Evolutionary conservation across 2,797 vertebrate species (phyloP), one percentile per base, ranked within the genome.

Genomic region (Glyptemys insculpta): DNA sequence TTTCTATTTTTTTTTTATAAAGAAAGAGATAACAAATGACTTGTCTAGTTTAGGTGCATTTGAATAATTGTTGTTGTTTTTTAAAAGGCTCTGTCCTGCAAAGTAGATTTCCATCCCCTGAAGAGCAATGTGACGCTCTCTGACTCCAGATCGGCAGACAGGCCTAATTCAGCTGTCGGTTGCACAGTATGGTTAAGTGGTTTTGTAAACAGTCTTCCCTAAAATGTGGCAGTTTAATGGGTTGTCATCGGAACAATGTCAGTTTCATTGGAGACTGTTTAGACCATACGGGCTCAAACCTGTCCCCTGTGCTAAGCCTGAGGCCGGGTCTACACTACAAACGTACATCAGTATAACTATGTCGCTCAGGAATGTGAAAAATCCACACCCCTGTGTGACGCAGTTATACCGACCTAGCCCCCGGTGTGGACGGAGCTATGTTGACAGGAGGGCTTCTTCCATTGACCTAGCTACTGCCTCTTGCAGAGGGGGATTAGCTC

Each of bases 191-290:
- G 91, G 96, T 94, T 97, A 97, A 97, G 92, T 96, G 95, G 96
- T 95, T 96, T 95, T 94, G 94, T 96, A 94, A 98, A 95, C 92
- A 92, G 94, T 94, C 91, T 95, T 97, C 90, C 91, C 86, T 97
- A 94, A 96, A 96, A 96, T 95, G 92, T 96, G 95, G 95, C 95
- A 97, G 95, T 97, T 97, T 97, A 97, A 97, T 97, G 96, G 96
- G 49, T 81, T 79, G 47, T 52, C 78, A 81, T 86, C 79, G 44
- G 65, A 62, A 86, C 16, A 53, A 44, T 21, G 74, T 86, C 21
- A 78, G 95, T 96, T 97, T 97, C 92, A 93, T 96, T 97, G 95
- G 90, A 96, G 93, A 57, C 92, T 96, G 91, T 81, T 83, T 93
- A 93, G 37, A 0, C 5, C 85, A 92, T 94, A 91, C 94, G 81